A percentile compares a stretch with the other conserved stretches of the same genome.
These are phyloP conservation scores for Micromesistius poutassou DNA, from an alignment of 2,797 vertebrate genomes.

Conservation along the genomic window DNA sequence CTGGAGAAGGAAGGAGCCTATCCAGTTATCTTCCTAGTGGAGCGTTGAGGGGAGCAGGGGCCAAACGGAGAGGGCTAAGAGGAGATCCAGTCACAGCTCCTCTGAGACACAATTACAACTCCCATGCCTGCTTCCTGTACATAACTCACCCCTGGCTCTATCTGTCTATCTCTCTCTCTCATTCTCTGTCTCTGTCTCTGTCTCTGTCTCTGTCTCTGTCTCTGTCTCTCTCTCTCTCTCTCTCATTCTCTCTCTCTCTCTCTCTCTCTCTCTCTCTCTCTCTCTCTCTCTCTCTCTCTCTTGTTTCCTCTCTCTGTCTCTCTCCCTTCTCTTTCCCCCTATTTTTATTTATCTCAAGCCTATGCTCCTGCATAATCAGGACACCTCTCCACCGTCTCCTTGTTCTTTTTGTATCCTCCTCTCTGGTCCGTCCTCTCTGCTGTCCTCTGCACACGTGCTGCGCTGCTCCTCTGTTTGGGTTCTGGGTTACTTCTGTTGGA, in stretches of 20 bases:
- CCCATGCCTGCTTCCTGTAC: conserved; percentile 52
- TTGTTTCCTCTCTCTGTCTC: neutral
- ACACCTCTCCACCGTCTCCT: too few relatives aligned
- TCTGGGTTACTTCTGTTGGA: neutral
- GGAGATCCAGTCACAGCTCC: conserved; percentile 38
- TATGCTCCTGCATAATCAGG: too few relatives aligned
- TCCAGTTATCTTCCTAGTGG: neutral
- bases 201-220: neutral
- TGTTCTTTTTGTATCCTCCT: too few relatives aligned
- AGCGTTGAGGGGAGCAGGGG: conserved; percentile 18
- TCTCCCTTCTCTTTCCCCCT: neutral
- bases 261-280: neutral
- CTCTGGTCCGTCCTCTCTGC: too few relatives aligned
- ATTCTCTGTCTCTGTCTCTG: neutral
- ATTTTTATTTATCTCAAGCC: neutral
- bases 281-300: conserved; percentile 10
- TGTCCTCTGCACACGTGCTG: too few relatives aligned
- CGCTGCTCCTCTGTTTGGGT: too few relatives aligned
- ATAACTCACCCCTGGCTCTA: conserved; percentile 9
- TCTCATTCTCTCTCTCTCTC: conserved; percentile 11
- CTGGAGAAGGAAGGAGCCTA: neutral
- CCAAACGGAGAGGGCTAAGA: conserved; percentile 24
- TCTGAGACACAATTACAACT: conserved; percentile 57
- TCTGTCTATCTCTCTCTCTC: neutral
- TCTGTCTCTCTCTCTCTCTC: neutral